Evolutionary conservation across 2,113 vertebrate species (phyloP).

Genomic region (Siniperca knerii): DNA sequence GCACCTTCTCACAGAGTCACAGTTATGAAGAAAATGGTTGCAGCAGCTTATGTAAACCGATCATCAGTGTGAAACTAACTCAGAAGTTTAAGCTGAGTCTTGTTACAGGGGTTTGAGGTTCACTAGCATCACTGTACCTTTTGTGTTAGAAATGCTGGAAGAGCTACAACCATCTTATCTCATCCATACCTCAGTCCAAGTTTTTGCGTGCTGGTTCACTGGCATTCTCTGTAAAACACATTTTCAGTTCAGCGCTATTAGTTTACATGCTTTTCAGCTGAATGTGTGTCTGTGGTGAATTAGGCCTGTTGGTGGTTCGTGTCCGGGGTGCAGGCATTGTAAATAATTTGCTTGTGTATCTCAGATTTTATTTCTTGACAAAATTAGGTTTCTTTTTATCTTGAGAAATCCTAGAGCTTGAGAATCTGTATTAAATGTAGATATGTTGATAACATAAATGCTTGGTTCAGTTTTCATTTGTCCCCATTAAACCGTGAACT

Average conservation of each 20-base stretch:
- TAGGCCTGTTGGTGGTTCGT: constrained; percentile 44
- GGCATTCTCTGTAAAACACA: constrained; percentile 19
- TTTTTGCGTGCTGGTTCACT: constrained; percentile 27
- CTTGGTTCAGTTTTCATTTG: constrained; percentile 66
- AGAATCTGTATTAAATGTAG: constrained; percentile 85
- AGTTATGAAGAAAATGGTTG: not conserved
- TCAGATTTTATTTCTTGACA: constrained; percentile 74
- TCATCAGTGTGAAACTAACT: constrained; percentile 1
- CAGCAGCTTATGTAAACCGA: constrained; percentile 9
- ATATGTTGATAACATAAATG: constrained; percentile 81
- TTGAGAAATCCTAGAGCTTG: constrained; percentile 70
- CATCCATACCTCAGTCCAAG: constrained; percentile 62
- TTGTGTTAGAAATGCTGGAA: constrained; percentile 72
- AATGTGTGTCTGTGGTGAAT: constrained; percentile 63
- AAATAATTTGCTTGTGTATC: constrained; percentile 75
- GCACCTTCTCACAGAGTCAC: constrained; percentile 11
- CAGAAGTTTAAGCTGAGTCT: not conserved
- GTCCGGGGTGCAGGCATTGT: constrained; percentile 61
- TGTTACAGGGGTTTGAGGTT: constrained; percentile 25
- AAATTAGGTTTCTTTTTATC: constrained; percentile 57
- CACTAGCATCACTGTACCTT: not conserved
- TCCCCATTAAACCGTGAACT: constrained; percentile 62
- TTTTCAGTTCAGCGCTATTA: constrained; percentile 42
- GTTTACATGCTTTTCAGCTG: constrained; percentile 60
- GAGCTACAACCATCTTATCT: constrained; percentile 53